Conservation (phyloP, 2,888 invertebrate genomes). For the Dugesia japonica region DNA sequence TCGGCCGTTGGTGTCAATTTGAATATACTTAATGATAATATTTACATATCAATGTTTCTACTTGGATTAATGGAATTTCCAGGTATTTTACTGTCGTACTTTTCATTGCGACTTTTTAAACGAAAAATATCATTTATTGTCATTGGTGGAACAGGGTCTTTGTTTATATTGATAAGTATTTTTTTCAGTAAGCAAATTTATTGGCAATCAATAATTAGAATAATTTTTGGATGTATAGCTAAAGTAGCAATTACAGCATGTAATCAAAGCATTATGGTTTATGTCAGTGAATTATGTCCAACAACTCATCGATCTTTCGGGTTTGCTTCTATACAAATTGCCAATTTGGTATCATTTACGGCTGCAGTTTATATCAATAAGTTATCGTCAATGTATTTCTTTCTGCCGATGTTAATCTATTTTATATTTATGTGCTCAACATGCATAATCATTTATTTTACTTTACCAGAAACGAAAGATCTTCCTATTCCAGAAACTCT, state of each 20-base stretch:
- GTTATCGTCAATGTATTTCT: neutral
- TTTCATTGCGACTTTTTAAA: neutral
- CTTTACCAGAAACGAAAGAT: neutral
- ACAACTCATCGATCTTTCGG: neutral
- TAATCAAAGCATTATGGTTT: neutral
- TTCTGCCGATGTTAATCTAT: neutral
- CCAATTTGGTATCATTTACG: neutral
- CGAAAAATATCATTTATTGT: neutral
- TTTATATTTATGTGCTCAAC: neutral
- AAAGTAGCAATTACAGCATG: neutral
- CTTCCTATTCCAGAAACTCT: neutral
- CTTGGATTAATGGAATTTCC: neutral
- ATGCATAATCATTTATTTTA: neutral
- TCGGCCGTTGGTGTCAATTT: neutral
- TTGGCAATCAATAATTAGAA: neutral
- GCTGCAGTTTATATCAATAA: neutral
- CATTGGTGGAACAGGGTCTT: neutral
- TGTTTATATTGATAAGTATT: neutral
- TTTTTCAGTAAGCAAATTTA: neutral
- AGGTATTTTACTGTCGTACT: neutral
- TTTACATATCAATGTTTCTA: neutral
- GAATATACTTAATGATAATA: neutral
- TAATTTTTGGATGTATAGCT: neutral
- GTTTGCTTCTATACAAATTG: neutral
- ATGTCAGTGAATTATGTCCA: neutral